A percentile compares a stretch with the other conserved stretches of the same genome.
These are phyloP conservation scores for Drosophila sordidula DNA, from an alignment of 2,888 invertebrate genomes.

Conservation along the genomic window DNA sequence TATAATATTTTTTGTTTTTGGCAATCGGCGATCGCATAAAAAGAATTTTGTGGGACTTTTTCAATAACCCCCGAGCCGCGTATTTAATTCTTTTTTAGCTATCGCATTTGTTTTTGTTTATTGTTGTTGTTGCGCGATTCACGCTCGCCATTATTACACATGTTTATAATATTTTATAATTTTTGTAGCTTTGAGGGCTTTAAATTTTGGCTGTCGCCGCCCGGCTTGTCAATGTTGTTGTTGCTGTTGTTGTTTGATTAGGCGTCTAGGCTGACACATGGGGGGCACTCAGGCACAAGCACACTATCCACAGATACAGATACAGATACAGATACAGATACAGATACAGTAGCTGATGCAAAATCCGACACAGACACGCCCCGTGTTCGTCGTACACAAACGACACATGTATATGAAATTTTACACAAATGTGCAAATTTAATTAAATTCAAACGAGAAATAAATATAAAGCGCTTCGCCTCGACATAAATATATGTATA, in stretches of 20 bases:
- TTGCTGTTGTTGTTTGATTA: slow-evolving; percentile 66
- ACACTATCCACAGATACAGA: slow-evolving; percentile 25
- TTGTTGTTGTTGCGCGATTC: slow-evolving; percentile 28
- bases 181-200: slow-evolving; percentile 37
- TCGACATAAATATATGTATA: slow-evolving; percentile 51
- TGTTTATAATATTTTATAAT: slow-evolving; percentile 60
- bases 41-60: slow-evolving; percentile 52
- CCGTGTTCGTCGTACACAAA: slow-evolving; percentile 35
- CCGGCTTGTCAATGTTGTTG: slow-evolving; percentile 35
- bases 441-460: slow-evolving; percentile 81
- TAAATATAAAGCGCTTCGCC: slow-evolving; percentile 67
- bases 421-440: slow-evolving; percentile 81
- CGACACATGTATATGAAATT: slow-evolving; percentile 68
- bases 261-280: slow-evolving; percentile 77
- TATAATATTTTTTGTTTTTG: slow-evolving; percentile 30
- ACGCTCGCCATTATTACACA: slow-evolving; percentile 60
- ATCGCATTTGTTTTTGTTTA: slow-evolving; percentile 19
- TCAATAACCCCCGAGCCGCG: slow-evolving; percentile 48
- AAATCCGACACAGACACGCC: slow-evolving; percentile 40
- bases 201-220: slow-evolving; percentile 62
- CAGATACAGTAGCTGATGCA: slow-evolving; percentile 28
- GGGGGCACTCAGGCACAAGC: slow-evolving; percentile 51
- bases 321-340: slow-evolving; percentile 20
- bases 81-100: slow-evolving; percentile 38
- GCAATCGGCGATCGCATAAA: slow-evolving; percentile 45